Conservation (phyloP, 2,113 vertebrate species). For the Pseudonaja textilis region DNA sequence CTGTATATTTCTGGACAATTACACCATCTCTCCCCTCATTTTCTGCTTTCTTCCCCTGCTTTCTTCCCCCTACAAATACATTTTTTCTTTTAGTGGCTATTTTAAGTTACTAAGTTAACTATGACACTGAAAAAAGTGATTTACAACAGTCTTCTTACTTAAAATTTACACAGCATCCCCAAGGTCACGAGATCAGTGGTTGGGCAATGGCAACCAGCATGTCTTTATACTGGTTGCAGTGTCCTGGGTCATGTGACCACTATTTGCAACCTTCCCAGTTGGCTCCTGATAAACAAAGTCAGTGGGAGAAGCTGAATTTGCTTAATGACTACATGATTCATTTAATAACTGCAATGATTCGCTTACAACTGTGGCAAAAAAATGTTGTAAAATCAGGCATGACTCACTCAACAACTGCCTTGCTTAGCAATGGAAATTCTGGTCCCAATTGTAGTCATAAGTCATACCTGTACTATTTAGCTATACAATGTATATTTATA, state of each 20-base stretch:
- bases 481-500: background rate
- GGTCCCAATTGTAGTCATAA: too few species aligned
- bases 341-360: background rate
- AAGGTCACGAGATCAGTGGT: background rate
- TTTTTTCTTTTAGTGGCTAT: background rate
- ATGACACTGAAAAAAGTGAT: background rate
- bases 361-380: background rate
- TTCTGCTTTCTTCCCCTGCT: background rate
- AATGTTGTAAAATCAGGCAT: background rate
- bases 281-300: background rate
- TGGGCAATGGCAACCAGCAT: background rate
- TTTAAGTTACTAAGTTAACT: background rate
- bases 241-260: background rate
- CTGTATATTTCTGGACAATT: background rate
- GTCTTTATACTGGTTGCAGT: background rate
- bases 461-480: background rate
- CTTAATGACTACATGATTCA: background rate
- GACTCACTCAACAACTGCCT: too few species aligned
- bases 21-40: background rate
- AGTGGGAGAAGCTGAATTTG: background rate
- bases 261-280: background rate
- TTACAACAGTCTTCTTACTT: background rate
- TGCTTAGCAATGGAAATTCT: too few species aligned
- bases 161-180: background rate
- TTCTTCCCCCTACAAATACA: background rate